Evolutionary conservation across 2,113 vertebrate genomes (phyloP).

Genomic region (Alethe diademata): DNA sequence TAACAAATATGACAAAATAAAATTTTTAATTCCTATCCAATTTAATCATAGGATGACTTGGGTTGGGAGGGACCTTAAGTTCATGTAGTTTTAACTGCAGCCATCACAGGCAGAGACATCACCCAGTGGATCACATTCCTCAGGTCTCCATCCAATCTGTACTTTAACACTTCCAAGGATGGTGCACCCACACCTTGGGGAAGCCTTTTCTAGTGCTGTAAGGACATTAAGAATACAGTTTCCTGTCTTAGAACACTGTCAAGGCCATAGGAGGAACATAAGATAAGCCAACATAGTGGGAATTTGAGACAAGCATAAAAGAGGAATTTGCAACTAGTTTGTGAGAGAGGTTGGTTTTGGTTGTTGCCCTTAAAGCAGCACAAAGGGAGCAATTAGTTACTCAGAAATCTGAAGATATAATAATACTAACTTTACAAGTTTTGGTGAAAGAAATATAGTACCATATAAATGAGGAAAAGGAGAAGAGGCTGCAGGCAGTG

Average conservation of each 20-base stretch:
- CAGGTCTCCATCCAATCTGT: not conserved
- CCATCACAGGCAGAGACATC: too few species aligned
- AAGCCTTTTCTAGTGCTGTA: not conserved
- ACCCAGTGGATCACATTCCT: not conserved
- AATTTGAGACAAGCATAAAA: not conserved
- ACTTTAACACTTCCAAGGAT: not conserved
- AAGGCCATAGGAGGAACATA: not conserved
- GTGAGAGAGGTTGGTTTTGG: not conserved
- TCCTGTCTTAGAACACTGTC: not conserved
- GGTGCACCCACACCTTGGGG: not conserved
- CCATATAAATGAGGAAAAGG: not conserved
- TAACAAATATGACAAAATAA: not conserved
- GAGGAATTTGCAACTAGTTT: not conserved
- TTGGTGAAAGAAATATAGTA: not conserved
- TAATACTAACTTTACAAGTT: not conserved
- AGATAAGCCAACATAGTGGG: not conserved
- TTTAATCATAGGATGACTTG: not conserved
- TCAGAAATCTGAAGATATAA: not conserved
- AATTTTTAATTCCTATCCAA: not conserved
- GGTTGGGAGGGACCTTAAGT: not conserved
- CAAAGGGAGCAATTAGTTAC: not conserved
- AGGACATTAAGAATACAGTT: not conserved
- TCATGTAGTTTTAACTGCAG: not conserved
- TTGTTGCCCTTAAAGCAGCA: not conserved
- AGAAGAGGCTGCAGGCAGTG: not conserved